Conservation (phyloP, 2,113 vertebrate genomes). For the Nanorana parkeri region DNA sequence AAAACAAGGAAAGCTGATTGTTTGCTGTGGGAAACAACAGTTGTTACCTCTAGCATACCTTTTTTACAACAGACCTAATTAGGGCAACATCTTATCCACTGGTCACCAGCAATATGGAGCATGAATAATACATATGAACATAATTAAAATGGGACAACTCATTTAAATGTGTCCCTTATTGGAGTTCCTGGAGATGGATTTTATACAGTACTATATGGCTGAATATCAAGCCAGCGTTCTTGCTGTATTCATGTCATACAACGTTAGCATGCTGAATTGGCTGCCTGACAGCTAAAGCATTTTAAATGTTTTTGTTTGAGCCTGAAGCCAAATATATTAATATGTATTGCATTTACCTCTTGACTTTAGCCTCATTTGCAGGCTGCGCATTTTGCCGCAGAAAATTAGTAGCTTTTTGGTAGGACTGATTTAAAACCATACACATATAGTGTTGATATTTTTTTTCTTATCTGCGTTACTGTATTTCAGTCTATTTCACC, state of each 20-base stretch:
- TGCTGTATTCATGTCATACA: slow-evolving; percentile 55
- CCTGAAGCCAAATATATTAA: slow-evolving; percentile 56
- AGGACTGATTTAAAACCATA: slow-evolving; percentile 56
- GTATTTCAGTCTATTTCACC: slow-evolving; percentile 51
- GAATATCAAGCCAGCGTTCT: slow-evolving; percentile 22
- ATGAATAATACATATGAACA: slow-evolving; percentile 1
- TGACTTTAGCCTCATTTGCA: slow-evolving; percentile 45
- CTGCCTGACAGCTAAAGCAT: slow-evolving; percentile 36
- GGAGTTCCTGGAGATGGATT: background rate
- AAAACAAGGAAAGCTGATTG: no score
- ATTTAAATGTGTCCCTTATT: slow-evolving; percentile 5
- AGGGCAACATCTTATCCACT: background rate
- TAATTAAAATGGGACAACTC: background rate
- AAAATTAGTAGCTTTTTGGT: slow-evolving; percentile 56
- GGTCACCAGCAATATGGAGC: background rate
- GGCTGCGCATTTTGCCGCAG: slow-evolving; percentile 56
- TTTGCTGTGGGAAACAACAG: no score
- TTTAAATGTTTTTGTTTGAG: slow-evolving; percentile 51
- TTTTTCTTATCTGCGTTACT: slow-evolving; percentile 1
- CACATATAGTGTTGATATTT: slow-evolving; percentile 19
- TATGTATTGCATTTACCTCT: slow-evolving; percentile 52
- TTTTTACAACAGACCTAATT: no score
- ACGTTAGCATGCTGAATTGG: slow-evolving; percentile 53
- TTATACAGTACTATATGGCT: slow-evolving; percentile 25
- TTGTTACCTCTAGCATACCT: no score